These are phyloP conservation scores for Epinotia nisella DNA, from an alignment of 2,888 invertebrate species.

Conservation along the genomic window DNA sequence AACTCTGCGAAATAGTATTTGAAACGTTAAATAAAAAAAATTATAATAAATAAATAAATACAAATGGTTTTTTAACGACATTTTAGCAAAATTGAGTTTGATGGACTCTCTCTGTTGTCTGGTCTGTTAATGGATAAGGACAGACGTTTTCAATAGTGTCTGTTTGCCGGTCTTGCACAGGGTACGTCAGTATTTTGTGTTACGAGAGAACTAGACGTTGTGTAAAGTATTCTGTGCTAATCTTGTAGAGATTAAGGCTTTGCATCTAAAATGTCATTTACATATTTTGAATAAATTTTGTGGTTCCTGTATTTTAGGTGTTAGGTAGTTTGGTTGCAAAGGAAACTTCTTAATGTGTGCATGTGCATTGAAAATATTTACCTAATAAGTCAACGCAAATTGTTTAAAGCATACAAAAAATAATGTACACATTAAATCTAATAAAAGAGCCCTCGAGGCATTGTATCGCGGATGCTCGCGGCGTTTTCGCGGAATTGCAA, in stretches of 20 bases:
- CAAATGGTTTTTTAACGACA: no score
- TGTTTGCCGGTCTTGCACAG: background rate
- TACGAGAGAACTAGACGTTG: slow-evolving; percentile 4
- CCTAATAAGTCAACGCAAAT: background rate
- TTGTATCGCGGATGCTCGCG: no score
- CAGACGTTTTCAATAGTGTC: background rate
- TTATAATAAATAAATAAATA: no score
- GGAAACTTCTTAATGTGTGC: background rate
- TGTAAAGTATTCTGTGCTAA: slow-evolving; percentile 11
- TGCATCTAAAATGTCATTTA: slow-evolving; percentile 41
- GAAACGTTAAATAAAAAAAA: no score
- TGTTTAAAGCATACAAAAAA: no score
- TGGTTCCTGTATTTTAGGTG: slow-evolving; percentile 7
- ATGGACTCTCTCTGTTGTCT: no score
- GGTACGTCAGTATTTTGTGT: background rate
- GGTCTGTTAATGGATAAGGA: no score
- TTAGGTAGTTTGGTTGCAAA: background rate
- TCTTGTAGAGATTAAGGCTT: slow-evolving; percentile 43
- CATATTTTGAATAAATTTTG: slow-evolving; percentile 38
- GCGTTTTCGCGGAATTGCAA: no score
- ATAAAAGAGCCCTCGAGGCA: no score
- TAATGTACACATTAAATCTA: no score
- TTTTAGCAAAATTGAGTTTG: no score
- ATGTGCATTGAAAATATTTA: background rate
- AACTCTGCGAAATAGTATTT: no score